phyloP scores from a whole-genome alignment of 2,888 invertebrate species.

The Xylota segnis region DNA sequence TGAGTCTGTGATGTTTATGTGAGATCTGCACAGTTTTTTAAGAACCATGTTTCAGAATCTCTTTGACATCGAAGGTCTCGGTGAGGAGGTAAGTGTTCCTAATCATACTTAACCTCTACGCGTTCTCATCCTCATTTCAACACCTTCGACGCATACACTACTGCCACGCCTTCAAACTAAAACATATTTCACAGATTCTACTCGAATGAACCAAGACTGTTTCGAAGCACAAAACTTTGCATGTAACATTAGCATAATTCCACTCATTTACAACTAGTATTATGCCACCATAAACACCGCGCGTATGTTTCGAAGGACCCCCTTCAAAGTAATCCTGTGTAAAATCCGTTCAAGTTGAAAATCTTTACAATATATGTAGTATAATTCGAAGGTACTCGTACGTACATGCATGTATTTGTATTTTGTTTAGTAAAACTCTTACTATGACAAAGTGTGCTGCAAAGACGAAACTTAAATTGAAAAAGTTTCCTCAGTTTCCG shows the following conservation, averaged over 20 bases:
- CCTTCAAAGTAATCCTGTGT: conserved; percentile 1
- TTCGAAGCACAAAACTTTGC: conserved; percentile 21
- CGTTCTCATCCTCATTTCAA: too few species aligned
- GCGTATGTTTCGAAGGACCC: conserved; percentile 24
- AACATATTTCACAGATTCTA: too few species aligned
- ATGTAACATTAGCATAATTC: conserved; percentile 44
- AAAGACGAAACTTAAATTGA: conserved; percentile 73
- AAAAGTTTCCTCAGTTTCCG: conserved; percentile 65
- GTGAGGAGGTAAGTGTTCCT: too few species aligned
- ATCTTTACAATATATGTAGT: conserved; percentile 47
- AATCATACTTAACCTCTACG: too few species aligned
- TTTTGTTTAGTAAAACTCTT: conserved; percentile 18
- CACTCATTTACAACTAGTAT: conserved; percentile 17
- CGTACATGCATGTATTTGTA: not conserved
- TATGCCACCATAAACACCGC: conserved; percentile 27
- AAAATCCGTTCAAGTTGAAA: conserved; percentile 44
- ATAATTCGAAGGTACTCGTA: conserved; percentile 39
- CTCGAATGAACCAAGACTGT: not conserved
- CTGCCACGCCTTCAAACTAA: too few species aligned
- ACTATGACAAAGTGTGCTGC: conserved; percentile 67
- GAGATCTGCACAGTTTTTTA: too few species aligned
- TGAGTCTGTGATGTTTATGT: too few species aligned
- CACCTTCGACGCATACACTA: too few species aligned
- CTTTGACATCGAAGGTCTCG: too few species aligned
- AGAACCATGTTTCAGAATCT: too few species aligned